These are phyloP conservation scores for Eupithecia tripunctaria DNA, from an alignment of 2,888 invertebrate species.

Conservation along the genomic window DNA sequence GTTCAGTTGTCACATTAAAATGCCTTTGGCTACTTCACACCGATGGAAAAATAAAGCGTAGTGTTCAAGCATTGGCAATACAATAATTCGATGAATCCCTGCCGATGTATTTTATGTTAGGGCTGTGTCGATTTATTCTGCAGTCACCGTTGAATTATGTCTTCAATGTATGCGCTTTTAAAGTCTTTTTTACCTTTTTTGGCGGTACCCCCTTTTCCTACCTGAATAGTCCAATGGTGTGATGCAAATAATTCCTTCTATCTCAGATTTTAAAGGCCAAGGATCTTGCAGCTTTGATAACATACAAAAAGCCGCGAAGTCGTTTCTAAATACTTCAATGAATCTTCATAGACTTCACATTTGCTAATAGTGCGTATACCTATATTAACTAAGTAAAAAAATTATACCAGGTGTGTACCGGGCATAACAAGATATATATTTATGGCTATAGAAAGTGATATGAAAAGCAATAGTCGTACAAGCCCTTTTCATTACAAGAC, in stretches of 20 bases:
- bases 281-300: conserved; percentile 12
- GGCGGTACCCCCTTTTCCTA: conserved; percentile 27
- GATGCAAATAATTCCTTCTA: conserved; percentile 18
- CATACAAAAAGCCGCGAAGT: conserved; percentile 1
- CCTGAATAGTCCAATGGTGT: conserved; percentile 21
- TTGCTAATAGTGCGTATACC: not conserved
- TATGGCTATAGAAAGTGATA: not conserved
- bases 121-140: conserved; percentile 61
- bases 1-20: conserved; percentile 82
- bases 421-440: not conserved
- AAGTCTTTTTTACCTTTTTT: conserved; percentile 26
- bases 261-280: conserved; percentile 5
- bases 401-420: not conserved
- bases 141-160: conserved; percentile 37
- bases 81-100: conserved; percentile 74
- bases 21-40: conserved; percentile 75
- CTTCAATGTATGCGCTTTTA: conserved; percentile 38
- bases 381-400: not conserved
- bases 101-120: conserved; percentile 59
- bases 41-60: conserved; percentile 67
- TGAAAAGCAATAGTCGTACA: conserved; percentile 8
- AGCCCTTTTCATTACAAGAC: conserved; percentile 38
- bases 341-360: not conserved
- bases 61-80: conserved; percentile 65
- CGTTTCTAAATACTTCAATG: not conserved